Conservation (phyloP, 2,113 vertebrate species). For the Callopanchax toddi region DNA sequence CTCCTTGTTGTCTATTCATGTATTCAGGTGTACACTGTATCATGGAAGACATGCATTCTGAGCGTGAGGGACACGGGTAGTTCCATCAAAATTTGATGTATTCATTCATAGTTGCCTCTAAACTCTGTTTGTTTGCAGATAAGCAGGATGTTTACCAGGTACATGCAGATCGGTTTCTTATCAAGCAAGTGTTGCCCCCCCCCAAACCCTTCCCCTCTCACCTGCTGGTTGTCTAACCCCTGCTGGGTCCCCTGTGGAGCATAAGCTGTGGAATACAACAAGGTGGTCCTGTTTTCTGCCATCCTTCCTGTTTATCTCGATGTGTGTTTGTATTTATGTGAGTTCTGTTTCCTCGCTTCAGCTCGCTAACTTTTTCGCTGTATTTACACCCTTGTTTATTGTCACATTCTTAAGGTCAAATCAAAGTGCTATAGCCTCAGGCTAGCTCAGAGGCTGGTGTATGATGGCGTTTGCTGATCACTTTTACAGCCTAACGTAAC, state of each 20-base stretch:
- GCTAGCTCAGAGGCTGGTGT: constrained; percentile 67
- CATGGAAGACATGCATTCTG: constrained; percentile 64
- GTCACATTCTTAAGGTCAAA: constrained; percentile 69
- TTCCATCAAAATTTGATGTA: constrained; percentile 80
- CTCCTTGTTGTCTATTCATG: constrained; percentile 79
- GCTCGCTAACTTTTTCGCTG: constrained; percentile 12
- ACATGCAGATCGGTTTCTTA: constrained; percentile 68
- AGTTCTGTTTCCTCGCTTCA: constrained; percentile 7
- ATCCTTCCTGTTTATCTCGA: constrained; percentile 21
- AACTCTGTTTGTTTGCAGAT: constrained; percentile 80
- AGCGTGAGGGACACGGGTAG: constrained; percentile 43
- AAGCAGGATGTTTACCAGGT: constrained; percentile 68
- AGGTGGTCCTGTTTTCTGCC: constrained; percentile 2
- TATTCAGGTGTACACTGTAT: constrained; percentile 79
- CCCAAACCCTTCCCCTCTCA: constrained; percentile 4
- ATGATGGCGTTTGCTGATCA: constrained; percentile 64
- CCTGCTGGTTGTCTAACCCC: constrained; percentile 54
- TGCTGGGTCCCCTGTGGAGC: constrained; percentile 32
- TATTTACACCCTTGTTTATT: constrained; percentile 74
- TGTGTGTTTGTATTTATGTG: constrained; percentile 50
- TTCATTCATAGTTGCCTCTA: constrained; percentile 72
- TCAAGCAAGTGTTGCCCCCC: constrained; percentile 26
- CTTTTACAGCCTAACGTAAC: constrained; percentile 49
- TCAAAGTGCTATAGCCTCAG: constrained; percentile 61
- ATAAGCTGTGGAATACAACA: not conserved